Base-by-base conservation (phyloP, 2,113 vertebrate genomes). In the Syrmaticus mikado region DNA sequence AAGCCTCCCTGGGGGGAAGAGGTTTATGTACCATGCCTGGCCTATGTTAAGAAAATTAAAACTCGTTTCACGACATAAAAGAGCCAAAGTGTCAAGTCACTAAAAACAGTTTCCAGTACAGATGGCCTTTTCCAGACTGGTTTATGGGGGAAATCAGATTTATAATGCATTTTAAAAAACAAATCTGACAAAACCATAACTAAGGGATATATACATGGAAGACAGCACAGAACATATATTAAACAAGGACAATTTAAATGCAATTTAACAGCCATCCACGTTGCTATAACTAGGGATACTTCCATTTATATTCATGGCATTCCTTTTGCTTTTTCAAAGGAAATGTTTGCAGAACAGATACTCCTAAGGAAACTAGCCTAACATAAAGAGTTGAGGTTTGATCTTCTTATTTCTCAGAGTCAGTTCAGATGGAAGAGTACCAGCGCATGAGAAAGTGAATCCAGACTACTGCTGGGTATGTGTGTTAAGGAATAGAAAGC, bases 41-140 rank as follows among this genome's bases (percentile, higher is more conserved):
- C 95, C 88, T 97, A 93, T 95, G 95, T 97, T 97, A 97, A 96
- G 93, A 97, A 97, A 97, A 97, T 97, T 96, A 97, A 97, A 97
- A 96, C 96, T 95, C 65, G 13, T 90, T 97, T 95, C 96, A 87
- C 95, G 95, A 97, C 94, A 97, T 94, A 85, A 97, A 97, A 97
- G 91, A 92, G 87, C 68, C 76, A 74, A 97, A 93, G 95, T 97
- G 94, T 98, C 97, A 98, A 97, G 95, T 96, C 96, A 95, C 95
- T 97, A 95, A 97, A 97, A 96, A 92, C 92, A 93, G 94, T 89
- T 97, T 96, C 73, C 87, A 93, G 87, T 67, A 87, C 95, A 97
- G 96, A 96, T 96, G 95, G 92, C 95, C 81, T 96, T 88, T 96
- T 94, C 95, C 87, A 96, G 82, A 89, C 87, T 91, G 88, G 89